Evolutionary conservation across 2,113 vertebrate species (phyloP), one percentile per base, ranked within the genome.

Genomic region (Thinocorus orbignyianus): DNA sequence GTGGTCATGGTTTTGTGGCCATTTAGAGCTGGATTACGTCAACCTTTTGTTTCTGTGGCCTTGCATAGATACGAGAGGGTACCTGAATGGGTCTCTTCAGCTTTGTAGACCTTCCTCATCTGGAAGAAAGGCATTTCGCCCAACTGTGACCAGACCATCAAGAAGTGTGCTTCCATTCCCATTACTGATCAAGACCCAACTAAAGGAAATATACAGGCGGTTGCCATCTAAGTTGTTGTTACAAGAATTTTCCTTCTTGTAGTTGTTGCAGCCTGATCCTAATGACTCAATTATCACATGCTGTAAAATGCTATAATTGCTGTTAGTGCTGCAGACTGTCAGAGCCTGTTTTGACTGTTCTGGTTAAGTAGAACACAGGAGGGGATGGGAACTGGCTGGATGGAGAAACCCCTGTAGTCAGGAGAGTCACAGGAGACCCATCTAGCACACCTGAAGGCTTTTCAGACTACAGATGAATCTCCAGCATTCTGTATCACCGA

Each of bases 271-370:
- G 64, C 42, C 42, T 86, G 76, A 93, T 92, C 44, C 33, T 88
- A 83, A 83, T 92, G 65, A 92, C 77, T 94, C 72, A 91, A 37
- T 94, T 94, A 93, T 74, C 93, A 69, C 69, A 69, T 22, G 52
- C 54, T 91, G 30, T 86, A 90, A 93, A 96, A 49, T 62, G 60
- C 33, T 66, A 0, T 88, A 93, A 92, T 81, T 96, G 60, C 35
- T 94, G 22, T 68, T 90, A 54, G 69, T 41, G 60, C 48, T 51
- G 35, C 51, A 4, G 17, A 41, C 31, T 79, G 33, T 81, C 76
- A 69, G 41, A 95, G 78, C 76, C 44, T 90, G 57, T 83, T 92
- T 70, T 73, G 78, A 37, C 84, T 85, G n/a, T 82, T 93, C 66
- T 62, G 46, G 37, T 33, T 88, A 62, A 90, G 54, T 24, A 93